Base-by-base conservation (phyloP, 2,113 vertebrate genomes). In the Polypterus bichir region DNA sequence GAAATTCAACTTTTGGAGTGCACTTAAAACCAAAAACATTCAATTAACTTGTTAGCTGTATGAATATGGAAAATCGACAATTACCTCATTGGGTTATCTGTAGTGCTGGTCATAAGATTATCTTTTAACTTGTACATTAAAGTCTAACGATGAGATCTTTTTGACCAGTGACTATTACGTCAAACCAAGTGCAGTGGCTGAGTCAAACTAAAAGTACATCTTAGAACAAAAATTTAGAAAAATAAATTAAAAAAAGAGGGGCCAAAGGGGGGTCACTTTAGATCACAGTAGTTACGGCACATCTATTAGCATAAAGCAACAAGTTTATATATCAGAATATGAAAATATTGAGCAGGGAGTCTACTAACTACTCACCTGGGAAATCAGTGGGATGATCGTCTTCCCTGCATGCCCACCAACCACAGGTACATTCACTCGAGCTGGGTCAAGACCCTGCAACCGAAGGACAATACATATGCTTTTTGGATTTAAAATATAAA, bases 351-450 rank as follows among this genome's bases (percentile, higher is more conserved):
- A 27, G 27, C 27, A 27, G 27, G 27, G 27, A 27, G 27, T 27
- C 27, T 27, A 27, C 27, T 27, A 27, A 27, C 27, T 27, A 27
- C 72, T 1, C 45, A 92, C 89, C 87, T 94, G 92, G 54, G 95
- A 99, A 69, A 98, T 93, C 54, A 98, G 77, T 46, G 96, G 96
- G 64, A 99, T 94, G 80, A 99, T 99, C 46, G 96, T 99, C 75
- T 95, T 96, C 60, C 96, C 96, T 0, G 96, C 95, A 2, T 98
- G 95, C 71, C 96, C 96, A 52, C 96, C 96, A 46, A 98, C 76
- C 53, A 99, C 95, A 0, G 96, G 96, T 3, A 99, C 91, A 2
- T 74, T 91, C 58, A 98, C 94, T 4, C 83, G 81, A 63, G 96
- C 91, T 2, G 94, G 96, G 80, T 99, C 93, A 47, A 98, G 81